These are phyloP conservation scores for Drosophila biarmipes DNA, from an alignment of 1,140 invertebrate species.

Conservation along the genomic window DNA sequence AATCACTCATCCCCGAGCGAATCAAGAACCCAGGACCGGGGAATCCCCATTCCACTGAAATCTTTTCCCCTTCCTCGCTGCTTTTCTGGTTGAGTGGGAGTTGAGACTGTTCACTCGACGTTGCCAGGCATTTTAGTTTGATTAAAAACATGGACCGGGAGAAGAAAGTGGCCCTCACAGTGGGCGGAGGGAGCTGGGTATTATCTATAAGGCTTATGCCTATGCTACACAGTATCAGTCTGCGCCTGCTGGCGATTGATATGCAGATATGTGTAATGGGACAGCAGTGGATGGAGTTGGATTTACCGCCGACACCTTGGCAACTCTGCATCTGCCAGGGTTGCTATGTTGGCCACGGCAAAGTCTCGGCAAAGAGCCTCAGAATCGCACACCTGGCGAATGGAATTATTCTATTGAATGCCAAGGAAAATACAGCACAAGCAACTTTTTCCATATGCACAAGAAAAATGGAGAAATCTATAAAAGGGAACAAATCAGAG, in stretches of 20 bases:
- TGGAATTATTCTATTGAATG: constrained; percentile 50
- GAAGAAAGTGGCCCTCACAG: background rate
- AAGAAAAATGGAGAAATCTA: constrained; percentile 15
- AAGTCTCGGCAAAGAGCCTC: constrained; percentile 8
- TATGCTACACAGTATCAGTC: constrained; percentile 17
- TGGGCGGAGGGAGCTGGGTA: background rate
- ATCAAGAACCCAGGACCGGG: constrained; percentile 2
- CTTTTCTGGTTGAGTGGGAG: constrained; percentile 2
- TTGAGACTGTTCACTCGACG: constrained; percentile 11
- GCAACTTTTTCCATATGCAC: constrained; percentile 41
- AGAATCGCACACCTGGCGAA: constrained; percentile 17
- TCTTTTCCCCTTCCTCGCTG: background rate
- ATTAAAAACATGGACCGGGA: constrained; percentile 67
- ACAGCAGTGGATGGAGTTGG: background rate
- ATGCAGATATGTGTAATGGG: constrained; percentile 37
- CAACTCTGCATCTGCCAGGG: constrained; percentile 35
- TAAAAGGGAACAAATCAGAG: background rate
- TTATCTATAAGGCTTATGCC: constrained; percentile 42
- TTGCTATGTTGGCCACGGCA: constrained; percentile 50
- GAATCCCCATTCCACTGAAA: background rate
- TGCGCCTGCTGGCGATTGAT: constrained; percentile 60
- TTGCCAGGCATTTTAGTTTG: constrained; percentile 78
- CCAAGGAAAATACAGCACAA: constrained; percentile 7
- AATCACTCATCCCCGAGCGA: constrained; percentile 10
- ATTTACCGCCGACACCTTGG: constrained; percentile 42